Evolutionary conservation across 2,888 invertebrate species (phyloP).

Genomic region (Caenorhabditis macrosperma): DNA sequence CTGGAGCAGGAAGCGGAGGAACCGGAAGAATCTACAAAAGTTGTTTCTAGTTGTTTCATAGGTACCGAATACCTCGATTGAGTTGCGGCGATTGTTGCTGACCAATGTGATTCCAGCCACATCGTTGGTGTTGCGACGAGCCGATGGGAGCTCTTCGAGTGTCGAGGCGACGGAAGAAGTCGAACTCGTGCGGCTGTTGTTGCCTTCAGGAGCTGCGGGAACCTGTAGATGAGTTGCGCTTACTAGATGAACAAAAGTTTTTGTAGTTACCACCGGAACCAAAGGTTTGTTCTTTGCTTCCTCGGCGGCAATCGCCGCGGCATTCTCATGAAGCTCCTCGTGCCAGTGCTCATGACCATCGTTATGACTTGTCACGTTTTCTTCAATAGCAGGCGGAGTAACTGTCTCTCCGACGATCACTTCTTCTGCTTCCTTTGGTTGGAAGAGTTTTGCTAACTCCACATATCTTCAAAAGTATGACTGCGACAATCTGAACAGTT

Average conservation of each 20-base stretch:
- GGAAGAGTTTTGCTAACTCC: conserved; percentile 32
- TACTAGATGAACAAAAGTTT: too few species aligned
- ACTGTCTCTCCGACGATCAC: conserved; percentile 16
- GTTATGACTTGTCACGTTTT: background rate
- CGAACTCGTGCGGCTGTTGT: conserved; percentile 15
- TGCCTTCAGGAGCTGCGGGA: background rate
- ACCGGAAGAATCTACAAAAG: conserved; percentile 3
- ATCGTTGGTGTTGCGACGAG: conserved; percentile 28
- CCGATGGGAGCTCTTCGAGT: conserved; percentile 40
- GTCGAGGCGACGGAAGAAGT: conserved; percentile 47
- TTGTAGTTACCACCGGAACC: background rate
- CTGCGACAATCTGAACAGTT: background rate
- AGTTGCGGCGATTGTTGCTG: conserved; percentile 27
- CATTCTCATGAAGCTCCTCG: conserved; percentile 33
- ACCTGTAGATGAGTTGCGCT: conserved; percentile 4
- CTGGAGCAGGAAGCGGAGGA: conserved; percentile 4
- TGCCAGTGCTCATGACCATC: conserved; percentile 34
- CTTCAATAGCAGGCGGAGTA: background rate
- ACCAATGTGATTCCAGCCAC: conserved; percentile 23
- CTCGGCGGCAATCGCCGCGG: conserved; percentile 25
- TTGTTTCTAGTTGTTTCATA: too few species aligned
- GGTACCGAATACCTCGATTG: conserved; percentile 6
- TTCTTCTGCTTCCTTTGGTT: background rate
- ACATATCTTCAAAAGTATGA: conserved; percentile 25
- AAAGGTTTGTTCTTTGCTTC: conserved; percentile 15